phyloP scores from a whole-genome alignment of 1,140 invertebrate species.

The Plectrocnemia conspersa region DNA sequence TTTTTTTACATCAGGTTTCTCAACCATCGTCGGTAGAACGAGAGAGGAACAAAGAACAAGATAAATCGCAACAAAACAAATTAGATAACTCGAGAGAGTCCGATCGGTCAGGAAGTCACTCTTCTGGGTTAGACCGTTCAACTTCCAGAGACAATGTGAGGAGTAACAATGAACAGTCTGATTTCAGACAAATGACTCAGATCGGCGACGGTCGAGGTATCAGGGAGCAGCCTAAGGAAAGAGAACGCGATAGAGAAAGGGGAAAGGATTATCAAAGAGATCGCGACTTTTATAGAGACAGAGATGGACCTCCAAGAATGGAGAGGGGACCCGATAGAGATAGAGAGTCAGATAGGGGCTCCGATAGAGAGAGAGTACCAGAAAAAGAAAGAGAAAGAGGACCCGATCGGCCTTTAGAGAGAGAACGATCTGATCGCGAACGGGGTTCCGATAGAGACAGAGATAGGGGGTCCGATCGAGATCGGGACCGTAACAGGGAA shows the following conservation, averaged over 20 bases:
- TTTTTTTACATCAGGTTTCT: too few relatives aligned
- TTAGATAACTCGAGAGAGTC: conserved; percentile 22
- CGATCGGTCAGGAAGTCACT: conserved; percentile 36
- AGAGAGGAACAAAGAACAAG: conserved; percentile 10
- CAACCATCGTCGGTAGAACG: conserved; percentile 24
- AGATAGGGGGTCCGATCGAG: conserved; percentile 41
- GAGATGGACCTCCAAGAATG: conserved; percentile 41
- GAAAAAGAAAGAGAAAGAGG: conserved; percentile 29
- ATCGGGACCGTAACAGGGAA: conserved; percentile 29
- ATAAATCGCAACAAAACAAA: conserved; percentile 1
- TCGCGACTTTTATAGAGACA: conserved; percentile 44
- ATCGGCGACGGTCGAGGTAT: conserved; percentile 44
- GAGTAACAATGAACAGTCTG: conserved; percentile 30
- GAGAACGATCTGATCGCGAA: conserved; percentile 34
- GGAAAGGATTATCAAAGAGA: conserved; percentile 40
- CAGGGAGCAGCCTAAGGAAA: conserved; percentile 43
- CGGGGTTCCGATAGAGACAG: conserved; percentile 44
- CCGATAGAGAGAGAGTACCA: conserved; percentile 42
- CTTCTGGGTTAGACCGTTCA: conserved; percentile 29
- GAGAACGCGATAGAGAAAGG: conserved; percentile 40
- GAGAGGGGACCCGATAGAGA: conserved; percentile 39
- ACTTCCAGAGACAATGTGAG: conserved; percentile 33
- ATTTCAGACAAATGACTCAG: conserved; percentile 45
- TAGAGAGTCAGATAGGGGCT: conserved; percentile 43
- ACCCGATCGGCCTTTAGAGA: conserved; percentile 39